phyloP scores from a whole-genome alignment of 37 sponge, comb jelly and placozoan genomes.

The Axinella damicornis region DNA sequence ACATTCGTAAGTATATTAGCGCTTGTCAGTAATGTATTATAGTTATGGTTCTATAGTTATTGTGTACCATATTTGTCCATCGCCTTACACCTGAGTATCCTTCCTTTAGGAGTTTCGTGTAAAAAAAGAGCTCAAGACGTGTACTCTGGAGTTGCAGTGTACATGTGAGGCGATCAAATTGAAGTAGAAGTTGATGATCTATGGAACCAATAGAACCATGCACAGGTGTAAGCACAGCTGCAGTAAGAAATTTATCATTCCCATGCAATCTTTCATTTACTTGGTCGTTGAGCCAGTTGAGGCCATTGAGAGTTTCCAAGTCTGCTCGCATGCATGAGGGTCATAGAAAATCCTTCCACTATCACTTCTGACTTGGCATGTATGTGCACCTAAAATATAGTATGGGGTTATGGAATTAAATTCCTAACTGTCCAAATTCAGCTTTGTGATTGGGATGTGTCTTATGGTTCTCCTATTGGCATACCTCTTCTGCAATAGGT shows the following conservation, averaged over 20 bases:
- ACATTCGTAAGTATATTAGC: background rate
- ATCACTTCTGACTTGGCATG: too few species aligned
- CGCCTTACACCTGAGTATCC: constrained; percentile 84
- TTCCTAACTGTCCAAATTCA: too few species aligned
- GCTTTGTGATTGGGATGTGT: too few species aligned
- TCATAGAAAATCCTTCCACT: too few species aligned
- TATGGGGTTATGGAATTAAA: too few species aligned
- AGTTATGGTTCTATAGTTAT: background rate
- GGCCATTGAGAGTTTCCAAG: background rate
- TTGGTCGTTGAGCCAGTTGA: constrained; percentile 4
- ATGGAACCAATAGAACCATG: background rate
- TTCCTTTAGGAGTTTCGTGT: constrained; percentile 76
- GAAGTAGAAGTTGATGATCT: constrained; percentile 93
- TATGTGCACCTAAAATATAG: too few species aligned
- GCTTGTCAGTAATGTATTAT: background rate
- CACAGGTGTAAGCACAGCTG: background rate
- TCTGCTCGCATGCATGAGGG: background rate
- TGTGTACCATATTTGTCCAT: constrained; percentile 86
- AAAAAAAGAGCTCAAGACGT: constrained; percentile 89
- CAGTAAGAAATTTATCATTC: background rate
- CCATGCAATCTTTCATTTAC: background rate
- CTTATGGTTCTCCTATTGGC: too few species aligned
- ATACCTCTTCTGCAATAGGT: too few species aligned
- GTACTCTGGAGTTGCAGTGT: constrained; percentile 18
- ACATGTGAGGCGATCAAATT: constrained; percentile 43